These are phyloP conservation scores for Calosoma granatense DNA, from an alignment of 1,140 invertebrate genomes.

Conservation along the genomic window DNA sequence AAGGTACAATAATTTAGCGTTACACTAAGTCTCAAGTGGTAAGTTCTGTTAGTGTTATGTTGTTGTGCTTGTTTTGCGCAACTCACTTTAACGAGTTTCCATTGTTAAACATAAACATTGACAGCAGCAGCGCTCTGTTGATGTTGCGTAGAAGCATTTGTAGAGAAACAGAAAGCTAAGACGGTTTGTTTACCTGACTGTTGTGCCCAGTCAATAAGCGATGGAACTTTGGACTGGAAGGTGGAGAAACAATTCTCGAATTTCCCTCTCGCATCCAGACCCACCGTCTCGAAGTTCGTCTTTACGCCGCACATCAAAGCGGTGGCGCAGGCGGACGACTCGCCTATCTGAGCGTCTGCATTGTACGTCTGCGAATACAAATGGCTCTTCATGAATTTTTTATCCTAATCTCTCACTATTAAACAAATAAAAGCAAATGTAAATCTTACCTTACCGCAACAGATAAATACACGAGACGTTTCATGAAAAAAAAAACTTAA, in stretches of 20 bases:
- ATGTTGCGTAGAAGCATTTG: too few relatives aligned
- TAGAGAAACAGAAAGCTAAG: neutral
- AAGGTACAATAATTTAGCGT: too few relatives aligned
- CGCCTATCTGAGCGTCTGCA: constrained; percentile 57
- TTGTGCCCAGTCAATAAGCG: constrained; percentile 66
- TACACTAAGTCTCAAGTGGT: too few relatives aligned
- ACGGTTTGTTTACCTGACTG: constrained; percentile 40
- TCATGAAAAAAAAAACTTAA: neutral
- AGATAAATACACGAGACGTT: neutral
- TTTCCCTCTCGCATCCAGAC: constrained; percentile 48
- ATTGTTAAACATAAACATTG: too few relatives aligned
- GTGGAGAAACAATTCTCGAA: constrained; percentile 45
- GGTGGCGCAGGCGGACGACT: constrained; percentile 62
- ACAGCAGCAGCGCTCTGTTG: too few relatives aligned
- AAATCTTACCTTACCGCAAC: neutral
- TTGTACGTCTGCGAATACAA: constrained; percentile 52
- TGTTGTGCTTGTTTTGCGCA: too few relatives aligned
- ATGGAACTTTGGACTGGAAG: constrained; percentile 46
- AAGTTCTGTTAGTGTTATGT: too few relatives aligned
- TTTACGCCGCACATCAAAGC: constrained; percentile 61
- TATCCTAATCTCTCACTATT: neutral
- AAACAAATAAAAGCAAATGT: neutral
- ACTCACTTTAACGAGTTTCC: too few relatives aligned
- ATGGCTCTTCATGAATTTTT: neutral
- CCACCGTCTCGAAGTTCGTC: constrained; percentile 56